phyloP scores from a whole-genome alignment of 2,113 vertebrate species.

The Petrocephalus zakoni region DNA sequence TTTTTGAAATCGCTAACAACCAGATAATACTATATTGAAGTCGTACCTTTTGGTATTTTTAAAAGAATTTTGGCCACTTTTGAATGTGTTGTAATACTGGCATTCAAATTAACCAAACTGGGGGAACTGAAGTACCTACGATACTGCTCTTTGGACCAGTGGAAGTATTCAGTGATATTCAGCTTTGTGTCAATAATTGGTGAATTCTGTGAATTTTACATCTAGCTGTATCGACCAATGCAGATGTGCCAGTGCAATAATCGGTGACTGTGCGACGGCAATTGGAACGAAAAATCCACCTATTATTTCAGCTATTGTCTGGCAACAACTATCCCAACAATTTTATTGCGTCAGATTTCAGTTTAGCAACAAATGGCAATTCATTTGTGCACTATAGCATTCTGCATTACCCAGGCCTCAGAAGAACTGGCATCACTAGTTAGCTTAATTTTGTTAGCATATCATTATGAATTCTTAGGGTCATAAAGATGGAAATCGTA shows the following conservation, averaged over 20 bases:
- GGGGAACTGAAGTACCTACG: neutral
- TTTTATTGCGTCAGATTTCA: neutral
- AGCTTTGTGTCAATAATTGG: neutral
- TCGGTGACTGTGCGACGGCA: neutral
- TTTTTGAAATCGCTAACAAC: neutral
- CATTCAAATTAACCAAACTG: neutral
- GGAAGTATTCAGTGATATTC: neutral
- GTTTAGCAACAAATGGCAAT: neutral
- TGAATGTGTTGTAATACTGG: neutral
- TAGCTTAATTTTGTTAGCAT: neutral
- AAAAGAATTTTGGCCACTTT: neutral
- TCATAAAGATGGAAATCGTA: neutral
- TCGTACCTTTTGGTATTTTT: neutral
- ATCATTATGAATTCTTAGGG: slow-evolving; percentile 9
- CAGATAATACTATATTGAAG: neutral
- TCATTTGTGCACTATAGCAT: neutral
- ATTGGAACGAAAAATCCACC: neutral
- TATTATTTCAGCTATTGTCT: neutral
- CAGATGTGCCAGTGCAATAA: slow-evolving; percentile 7
- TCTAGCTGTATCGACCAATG: neutral
- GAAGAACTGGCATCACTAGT: neutral
- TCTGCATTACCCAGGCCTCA: neutral
- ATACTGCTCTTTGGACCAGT: neutral
- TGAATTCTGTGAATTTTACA: slow-evolving; percentile 5
- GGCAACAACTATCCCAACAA: neutral